Evolutionary conservation across 2,888 invertebrate species (phyloP).

Genomic region (Megaustenia siamemsis): DNA sequence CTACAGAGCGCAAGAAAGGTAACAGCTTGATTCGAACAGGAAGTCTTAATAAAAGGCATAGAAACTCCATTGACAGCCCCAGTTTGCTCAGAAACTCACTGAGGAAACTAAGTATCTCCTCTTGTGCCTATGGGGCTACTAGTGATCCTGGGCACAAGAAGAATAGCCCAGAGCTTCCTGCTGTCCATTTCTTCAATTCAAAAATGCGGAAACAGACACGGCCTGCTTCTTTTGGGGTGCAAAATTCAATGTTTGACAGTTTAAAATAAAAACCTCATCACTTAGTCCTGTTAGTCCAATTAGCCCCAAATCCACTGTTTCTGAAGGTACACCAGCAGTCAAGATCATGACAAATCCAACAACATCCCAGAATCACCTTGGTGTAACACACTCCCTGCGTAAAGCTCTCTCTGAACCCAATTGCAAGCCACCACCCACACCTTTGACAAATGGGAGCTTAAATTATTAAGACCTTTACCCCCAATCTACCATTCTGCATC

Average conservation of each 20-base stretch:
- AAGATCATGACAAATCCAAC: conserved; percentile 44
- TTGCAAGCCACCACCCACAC: conserved; percentile 56
- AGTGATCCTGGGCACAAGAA: conserved; percentile 64
- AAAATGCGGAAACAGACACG: conserved; percentile 63
- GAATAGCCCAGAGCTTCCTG: conserved; percentile 77
- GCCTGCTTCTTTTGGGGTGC: conserved; percentile 59
- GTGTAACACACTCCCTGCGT: conserved; percentile 50
- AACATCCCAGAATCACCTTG: conserved; percentile 30
- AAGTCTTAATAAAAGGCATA: conserved; percentile 71
- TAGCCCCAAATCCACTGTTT: conserved; percentile 51
- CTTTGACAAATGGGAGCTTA: conserved; percentile 46
- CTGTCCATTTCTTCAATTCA: conserved; percentile 76
- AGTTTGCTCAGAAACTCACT: conserved; percentile 66
- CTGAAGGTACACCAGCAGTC: conserved; percentile 35
- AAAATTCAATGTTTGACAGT: conserved; percentile 73
- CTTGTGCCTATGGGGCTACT: conserved; percentile 64
- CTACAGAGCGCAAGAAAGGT: conserved; percentile 59
- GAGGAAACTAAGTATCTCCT: conserved; percentile 68
- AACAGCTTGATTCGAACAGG: conserved; percentile 72
- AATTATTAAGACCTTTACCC: conserved; percentile 13
- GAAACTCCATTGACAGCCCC: conserved; percentile 64
- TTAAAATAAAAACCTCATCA: conserved; percentile 57
- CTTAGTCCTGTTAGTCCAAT: conserved; percentile 46
- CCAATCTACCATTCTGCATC: conserved; percentile 59
- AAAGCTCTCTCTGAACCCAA: conserved; percentile 55